A percentile compares a stretch with the other conserved stretches of the same genome.
These are phyloP conservation scores for Felis catus DNA, from an alignment of 2,113 vertebrate genomes.

Conservation along the genomic window DNA sequence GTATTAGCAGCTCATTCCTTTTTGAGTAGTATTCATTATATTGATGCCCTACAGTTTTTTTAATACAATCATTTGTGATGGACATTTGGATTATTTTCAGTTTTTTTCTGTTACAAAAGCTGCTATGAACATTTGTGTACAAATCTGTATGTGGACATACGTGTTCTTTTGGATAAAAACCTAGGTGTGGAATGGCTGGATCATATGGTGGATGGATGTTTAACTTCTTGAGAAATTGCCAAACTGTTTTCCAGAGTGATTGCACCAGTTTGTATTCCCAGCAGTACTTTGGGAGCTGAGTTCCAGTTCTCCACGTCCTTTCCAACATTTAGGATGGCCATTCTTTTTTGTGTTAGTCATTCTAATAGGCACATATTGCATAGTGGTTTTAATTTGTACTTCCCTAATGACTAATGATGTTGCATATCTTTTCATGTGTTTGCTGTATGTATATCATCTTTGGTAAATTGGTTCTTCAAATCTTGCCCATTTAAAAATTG, in stretches of 20 bases:
- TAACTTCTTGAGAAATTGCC: neutral
- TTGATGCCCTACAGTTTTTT: neutral
- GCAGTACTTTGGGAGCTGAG: neutral
- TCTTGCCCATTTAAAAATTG: neutral
- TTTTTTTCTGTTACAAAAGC: neutral
- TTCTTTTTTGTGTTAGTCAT: neutral
- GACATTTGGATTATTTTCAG: neutral
- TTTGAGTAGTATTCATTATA: neutral
- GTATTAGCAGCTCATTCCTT: neutral
- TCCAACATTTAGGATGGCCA: neutral
- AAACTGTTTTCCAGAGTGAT: neutral
- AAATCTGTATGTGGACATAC: neutral
- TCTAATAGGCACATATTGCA: neutral
- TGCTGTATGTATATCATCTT: neutral
- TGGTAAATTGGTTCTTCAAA: neutral
- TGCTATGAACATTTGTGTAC: neutral
- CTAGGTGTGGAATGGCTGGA: neutral
- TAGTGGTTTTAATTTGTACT: slow-evolving; percentile 48
- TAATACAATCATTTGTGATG: neutral
- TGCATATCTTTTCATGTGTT: neutral
- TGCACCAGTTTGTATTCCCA: neutral
- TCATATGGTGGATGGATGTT: neutral
- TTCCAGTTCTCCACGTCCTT: neutral
- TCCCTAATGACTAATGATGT: neutral
- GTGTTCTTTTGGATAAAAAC: neutral